Evolutionary conservation across 1,140 invertebrate species (phyloP).

Genomic region (Thalassaphorura encarpata): DNA sequence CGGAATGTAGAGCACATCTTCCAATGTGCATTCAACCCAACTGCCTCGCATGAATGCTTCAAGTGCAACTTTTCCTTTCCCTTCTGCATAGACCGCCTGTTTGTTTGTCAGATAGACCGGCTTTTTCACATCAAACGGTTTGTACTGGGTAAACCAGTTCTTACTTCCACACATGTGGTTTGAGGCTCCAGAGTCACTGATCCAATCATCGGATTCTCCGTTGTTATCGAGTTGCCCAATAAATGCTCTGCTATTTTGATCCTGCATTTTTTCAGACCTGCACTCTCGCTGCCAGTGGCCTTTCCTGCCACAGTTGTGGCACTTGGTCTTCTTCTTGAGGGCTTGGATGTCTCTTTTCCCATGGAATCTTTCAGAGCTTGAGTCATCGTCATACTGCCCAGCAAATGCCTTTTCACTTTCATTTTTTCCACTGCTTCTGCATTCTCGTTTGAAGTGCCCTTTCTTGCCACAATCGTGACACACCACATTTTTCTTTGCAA

Average conservation of each 20-base stretch:
- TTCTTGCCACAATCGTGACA: no score
- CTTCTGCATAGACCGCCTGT: background rate
- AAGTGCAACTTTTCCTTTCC: slow-evolving; percentile 7
- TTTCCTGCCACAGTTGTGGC: slow-evolving; percentile 2
- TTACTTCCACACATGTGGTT: slow-evolving; percentile 7
- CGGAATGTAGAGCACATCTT: slow-evolving; percentile 11
- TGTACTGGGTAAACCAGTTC: slow-evolving; percentile 10
- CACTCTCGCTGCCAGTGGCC: slow-evolving; percentile 10
- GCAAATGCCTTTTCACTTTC: background rate
- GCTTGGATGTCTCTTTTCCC: slow-evolving; percentile 6
- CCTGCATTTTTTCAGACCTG: background rate
- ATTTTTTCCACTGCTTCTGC: no score
- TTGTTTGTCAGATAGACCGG: slow-evolving; percentile 3
- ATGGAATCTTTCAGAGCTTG: no score
- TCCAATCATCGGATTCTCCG: background rate
- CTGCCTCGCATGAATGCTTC: background rate
- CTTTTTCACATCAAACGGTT: background rate
- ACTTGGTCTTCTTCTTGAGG: slow-evolving; percentile 1
- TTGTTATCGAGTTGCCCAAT: background rate
- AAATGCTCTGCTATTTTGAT: background rate
- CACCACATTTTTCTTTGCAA: no score
- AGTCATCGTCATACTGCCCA: background rate
- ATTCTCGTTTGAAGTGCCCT: no score
- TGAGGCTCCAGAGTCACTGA: slow-evolving; percentile 15
- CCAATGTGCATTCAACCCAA: background rate